These are phyloP conservation scores for Spicauda simplicius DNA, from an alignment of 2,888 invertebrate species.

Conservation along the genomic window DNA sequence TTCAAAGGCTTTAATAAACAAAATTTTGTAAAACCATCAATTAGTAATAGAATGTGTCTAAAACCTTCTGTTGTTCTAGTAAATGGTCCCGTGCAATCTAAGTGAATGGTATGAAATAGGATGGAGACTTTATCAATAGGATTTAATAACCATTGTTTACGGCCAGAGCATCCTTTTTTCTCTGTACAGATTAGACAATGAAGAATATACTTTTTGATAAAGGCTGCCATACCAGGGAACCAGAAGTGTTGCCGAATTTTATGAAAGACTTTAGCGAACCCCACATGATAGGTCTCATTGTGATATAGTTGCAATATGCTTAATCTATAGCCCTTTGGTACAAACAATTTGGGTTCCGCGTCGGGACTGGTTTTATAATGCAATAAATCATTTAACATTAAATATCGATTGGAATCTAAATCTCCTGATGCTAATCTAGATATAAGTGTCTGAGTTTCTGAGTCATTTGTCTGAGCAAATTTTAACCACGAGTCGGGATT, in stretches of 20 bases:
- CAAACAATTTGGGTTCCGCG: slow-evolving; percentile 42
- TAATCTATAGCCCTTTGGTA: slow-evolving; percentile 39
- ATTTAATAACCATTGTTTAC: slow-evolving; percentile 42
- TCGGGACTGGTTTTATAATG: neutral
- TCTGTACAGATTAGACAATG: no score
- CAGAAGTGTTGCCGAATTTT: no score
- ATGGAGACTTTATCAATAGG: slow-evolving; percentile 43
- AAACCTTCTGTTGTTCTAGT: slow-evolving; percentile 38
- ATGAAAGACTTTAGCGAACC: slow-evolving; percentile 26
- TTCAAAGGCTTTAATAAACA: slow-evolving; percentile 45
- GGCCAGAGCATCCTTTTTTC: slow-evolving; percentile 36
- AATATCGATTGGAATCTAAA: slow-evolving; percentile 40
- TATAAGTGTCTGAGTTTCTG: slow-evolving; percentile 41
- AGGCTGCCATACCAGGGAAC: no score
- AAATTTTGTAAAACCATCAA: slow-evolving; percentile 51
- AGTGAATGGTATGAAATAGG: slow-evolving; percentile 49
- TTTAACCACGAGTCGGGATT: slow-evolving; percentile 41
- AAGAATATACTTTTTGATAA: no score
- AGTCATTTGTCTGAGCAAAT: slow-evolving; percentile 41
- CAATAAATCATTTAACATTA: slow-evolving; percentile 39
- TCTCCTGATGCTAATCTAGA: slow-evolving; percentile 37
- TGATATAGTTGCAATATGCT: slow-evolving; percentile 23
- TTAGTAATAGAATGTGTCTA: slow-evolving; percentile 45
- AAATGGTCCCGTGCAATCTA: slow-evolving; percentile 52
- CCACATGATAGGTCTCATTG: slow-evolving; percentile 21